These are phyloP conservation scores for Ceryle rudis DNA, from an alignment of 2,797 vertebrate genomes.

Conservation along the genomic window DNA sequence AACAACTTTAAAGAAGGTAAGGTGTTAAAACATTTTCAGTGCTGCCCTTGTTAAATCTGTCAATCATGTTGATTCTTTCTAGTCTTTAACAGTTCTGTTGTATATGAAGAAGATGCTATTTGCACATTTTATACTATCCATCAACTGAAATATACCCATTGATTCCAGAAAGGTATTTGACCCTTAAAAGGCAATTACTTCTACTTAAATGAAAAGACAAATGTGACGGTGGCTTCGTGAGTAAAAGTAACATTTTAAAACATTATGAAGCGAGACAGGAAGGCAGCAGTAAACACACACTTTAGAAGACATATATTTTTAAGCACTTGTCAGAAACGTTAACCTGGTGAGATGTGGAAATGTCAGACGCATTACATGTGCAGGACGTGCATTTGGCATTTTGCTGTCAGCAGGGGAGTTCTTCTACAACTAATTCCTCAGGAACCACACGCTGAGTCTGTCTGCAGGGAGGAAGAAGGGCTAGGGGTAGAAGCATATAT, in stretches of 20 bases:
- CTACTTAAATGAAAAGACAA: conserved; percentile 68
- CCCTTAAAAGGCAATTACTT: conserved; percentile 73
- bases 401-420: conserved; percentile 81
- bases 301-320: conserved; percentile 63
- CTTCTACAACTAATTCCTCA: conserved; percentile 79
- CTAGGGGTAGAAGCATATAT: conserved; percentile 41
- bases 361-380: conserved; percentile 82
- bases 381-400: conserved; percentile 81
- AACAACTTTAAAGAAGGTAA: conserved; percentile 15
- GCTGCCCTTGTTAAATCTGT: conserved; percentile 32
- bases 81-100: conserved; percentile 64
- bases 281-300: conserved; percentile 49
- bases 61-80: conserved; percentile 62
- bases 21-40: conserved; percentile 44
- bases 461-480: conserved; percentile 72
- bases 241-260: conserved; percentile 52
- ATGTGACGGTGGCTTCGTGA: conserved; percentile 49
- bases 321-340: conserved; percentile 74
- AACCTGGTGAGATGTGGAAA: conserved; percentile 81
- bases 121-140: conserved; percentile 67
- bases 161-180: conserved; percentile 68
- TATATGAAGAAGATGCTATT: conserved; percentile 60
- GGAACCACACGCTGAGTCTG: conserved; percentile 78
- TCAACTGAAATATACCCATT: conserved; percentile 57
- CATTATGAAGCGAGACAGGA: not conserved